Base-by-base conservation (phyloP, 2,888 invertebrate species). In the Palloptera scutellata region DNA sequence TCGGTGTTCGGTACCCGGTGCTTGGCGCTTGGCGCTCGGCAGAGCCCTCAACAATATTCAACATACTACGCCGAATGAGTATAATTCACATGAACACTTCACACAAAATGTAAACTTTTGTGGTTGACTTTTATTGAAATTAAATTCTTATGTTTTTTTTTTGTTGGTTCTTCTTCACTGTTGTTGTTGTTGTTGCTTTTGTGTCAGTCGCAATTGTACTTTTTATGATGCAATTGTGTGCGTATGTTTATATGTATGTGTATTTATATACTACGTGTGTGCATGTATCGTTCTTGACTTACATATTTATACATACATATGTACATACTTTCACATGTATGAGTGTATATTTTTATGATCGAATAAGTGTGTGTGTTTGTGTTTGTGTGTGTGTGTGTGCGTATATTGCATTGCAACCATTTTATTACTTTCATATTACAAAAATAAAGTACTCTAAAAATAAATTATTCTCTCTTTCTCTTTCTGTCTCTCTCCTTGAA, bases 101-200 rank as follows among this genome's bases (percentile, higher is more conserved):
- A 30, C 30, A 30, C 30, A 30, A 30, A 30, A 30, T 58, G 64
- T 42, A 51, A 51, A 42, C 42, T 43, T 30, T 59, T 64, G 64
- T 43, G 64, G 59, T 64, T 48, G 43, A 58, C 59, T 64, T 59
- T 59, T 64, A 64, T 64, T 64, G 64, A 64, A 64, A 64, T 59
- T 64, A 64, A 59, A 59, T 64, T 59, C 58, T 59, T 42, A 58
- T 30, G 55, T 17, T 45, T 55, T 64, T 58, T 59, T 64, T 51
- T 58, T n/a, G 30, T 58, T 15, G 64, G 51, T 58, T 64, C 58
- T 10, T 64, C 58, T 51, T 58, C 51, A 57, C 58, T 43, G 51
- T 54, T 42, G 45, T 15, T 40, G 55, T 20, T 53, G 19, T 45
- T 55, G 40, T 8, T 45, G 62, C 19, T 54, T 19, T 58, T 48